A percentile compares a stretch with the other conserved stretches of the same genome.
Conservation (phyloP, 2,797 vertebrate genomes). For the Eleutherodactylus coqui region DNA sequence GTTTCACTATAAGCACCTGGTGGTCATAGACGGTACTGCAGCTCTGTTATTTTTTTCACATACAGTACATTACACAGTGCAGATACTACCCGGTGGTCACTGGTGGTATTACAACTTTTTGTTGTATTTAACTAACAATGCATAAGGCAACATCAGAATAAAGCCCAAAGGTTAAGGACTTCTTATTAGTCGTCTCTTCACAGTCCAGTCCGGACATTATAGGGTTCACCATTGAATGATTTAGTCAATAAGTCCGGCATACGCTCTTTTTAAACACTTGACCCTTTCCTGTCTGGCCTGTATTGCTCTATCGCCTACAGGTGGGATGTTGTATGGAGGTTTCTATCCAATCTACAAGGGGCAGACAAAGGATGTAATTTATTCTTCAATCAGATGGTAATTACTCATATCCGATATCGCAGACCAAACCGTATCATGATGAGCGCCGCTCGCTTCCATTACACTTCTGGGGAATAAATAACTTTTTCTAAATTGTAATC, state of each 20-base stretch:
- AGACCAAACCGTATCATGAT: background rate
- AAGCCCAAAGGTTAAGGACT: background rate
- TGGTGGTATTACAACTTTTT: background rate
- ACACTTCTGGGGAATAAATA: slow-evolving; percentile 1
- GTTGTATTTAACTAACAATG: no score
- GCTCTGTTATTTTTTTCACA: background rate
- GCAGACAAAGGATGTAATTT: slow-evolving; percentile 7
- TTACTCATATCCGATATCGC: background rate
- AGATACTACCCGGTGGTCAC: background rate
- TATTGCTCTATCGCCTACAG: background rate
- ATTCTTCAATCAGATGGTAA: background rate
- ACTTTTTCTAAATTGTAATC: slow-evolving; percentile 26
- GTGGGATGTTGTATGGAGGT: background rate
- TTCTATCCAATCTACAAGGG: background rate
- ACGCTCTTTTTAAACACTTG: background rate
- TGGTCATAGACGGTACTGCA: background rate
- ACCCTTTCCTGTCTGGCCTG: background rate
- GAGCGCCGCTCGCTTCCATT: background rate
- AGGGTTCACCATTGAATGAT: background rate
- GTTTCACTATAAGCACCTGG: background rate
- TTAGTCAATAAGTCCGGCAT: background rate
- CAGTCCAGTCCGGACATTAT: background rate
- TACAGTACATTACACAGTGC: background rate
- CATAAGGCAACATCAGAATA: no score
- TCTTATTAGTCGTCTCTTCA: background rate